Evolutionary conservation across 2,888 invertebrate species (phyloP), one percentile per base, ranked within the genome.

Genomic region (Lithosia quadra): DNA sequence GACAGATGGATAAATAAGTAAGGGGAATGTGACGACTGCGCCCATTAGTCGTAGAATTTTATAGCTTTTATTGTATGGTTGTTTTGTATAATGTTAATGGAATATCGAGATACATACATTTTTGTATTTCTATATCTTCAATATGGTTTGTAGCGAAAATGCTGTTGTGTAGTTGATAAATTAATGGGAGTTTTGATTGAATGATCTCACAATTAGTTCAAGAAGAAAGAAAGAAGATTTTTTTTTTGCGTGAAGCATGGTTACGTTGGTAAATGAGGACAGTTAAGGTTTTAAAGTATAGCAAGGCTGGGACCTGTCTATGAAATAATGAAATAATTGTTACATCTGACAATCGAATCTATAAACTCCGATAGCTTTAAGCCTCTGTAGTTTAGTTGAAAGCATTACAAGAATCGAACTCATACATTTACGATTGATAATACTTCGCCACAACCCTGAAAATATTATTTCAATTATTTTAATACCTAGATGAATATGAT

Each of bases 1-100:
- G 75, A 80, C 76, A 77, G 68, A 69, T 53, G 74, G 81, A 77
- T 81, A 74, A 75, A 74, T 77, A 78, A 2, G 22, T 39, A 22
- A 53, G 49, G 33, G 49, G 49, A 62, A 49, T 62, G 62, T 21
- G 49, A n/a, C 33, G 53, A 63, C 63, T 33, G 63, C 53, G 34
- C 63, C 60, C 74, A 77, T 79, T 77, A 77, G 71, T 70, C 66
- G 68, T 34, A 73, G 75, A 68, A 68, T 80, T 75, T 63, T 22
- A 53, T 53, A 63, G 15, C 63, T 49, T 63, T 63, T 63, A 21
- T 63, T 34, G 33, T 33, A n/a, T 33, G 1, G 28, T 53, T 61
- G 39, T 43, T n/a, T n/a, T n/a, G n/a, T n/a, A n/a, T n/a, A 28
- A 49, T 28, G 49, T 28, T 49, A 43, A 49, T 62, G 11, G 28